Conservation (phyloP, 2,888 invertebrate genomes). For the Drosophila imparisetae region DNA sequence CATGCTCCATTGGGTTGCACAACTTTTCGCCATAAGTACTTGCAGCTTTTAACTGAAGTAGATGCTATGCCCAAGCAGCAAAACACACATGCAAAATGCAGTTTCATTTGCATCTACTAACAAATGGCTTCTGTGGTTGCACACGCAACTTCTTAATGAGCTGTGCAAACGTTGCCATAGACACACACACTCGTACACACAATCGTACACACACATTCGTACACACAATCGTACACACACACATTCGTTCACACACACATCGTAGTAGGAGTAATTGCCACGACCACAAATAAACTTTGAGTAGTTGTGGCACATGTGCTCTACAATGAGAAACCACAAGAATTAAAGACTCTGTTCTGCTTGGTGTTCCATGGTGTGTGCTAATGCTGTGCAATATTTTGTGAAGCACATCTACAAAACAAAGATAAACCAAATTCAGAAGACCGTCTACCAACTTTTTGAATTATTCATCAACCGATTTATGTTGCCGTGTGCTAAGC, state of each 20-base stretch:
- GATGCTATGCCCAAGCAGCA: constrained; percentile 4
- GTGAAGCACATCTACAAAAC: neutral
- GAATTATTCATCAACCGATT: neutral
- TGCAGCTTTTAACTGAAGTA: constrained; percentile 18
- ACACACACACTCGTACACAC: constrained; percentile 3
- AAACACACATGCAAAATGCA: constrained; percentile 26
- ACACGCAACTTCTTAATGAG: constrained; percentile 53
- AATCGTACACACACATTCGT: neutral
- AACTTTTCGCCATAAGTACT: constrained; percentile 34
- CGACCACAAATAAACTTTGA: constrained; percentile 8
- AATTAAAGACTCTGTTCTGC: neutral
- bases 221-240: neutral
- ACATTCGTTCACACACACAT: neutral
- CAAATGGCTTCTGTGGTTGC: constrained; percentile 56
- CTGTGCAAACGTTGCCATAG: constrained; percentile 42
- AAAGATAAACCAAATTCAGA: neutral
- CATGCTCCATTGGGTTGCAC: constrained; percentile 8
- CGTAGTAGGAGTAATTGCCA: neutral
- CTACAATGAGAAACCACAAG: neutral
- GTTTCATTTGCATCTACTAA: constrained; percentile 54
- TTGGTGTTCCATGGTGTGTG: neutral
- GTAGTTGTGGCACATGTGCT: constrained; percentile 16
- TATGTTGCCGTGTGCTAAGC: neutral
- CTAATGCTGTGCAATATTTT: neutral
- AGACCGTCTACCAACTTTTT: neutral